These are phyloP conservation scores for Megastigmus dorsalis DNA, from an alignment of 2,888 invertebrate species.

Conservation along the genomic window DNA sequence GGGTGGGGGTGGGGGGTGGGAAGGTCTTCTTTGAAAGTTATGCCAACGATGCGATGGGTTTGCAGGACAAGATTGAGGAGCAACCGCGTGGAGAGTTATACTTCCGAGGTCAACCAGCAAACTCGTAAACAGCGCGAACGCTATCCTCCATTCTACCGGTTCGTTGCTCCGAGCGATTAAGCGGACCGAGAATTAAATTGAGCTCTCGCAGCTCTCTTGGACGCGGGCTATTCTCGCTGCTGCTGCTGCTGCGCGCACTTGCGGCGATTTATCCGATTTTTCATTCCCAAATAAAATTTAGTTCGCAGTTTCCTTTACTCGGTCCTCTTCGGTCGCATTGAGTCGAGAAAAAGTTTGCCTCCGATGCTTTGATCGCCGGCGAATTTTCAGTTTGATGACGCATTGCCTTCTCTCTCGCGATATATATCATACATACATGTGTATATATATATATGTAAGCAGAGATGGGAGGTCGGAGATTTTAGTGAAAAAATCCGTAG, in stretches of 20 bases:
- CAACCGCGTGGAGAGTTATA: conserved; percentile 67
- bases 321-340: too few species aligned
- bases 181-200: conserved; percentile 54
- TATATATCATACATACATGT: too few species aligned
- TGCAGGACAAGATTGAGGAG: conserved; percentile 66
- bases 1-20: conserved; percentile 27
- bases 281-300: too few species aligned
- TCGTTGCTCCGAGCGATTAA: conserved; percentile 50
- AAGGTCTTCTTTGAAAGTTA: conserved; percentile 63
- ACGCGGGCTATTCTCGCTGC: too few species aligned
- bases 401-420: too few species aligned
- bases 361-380: conserved; percentile 27
- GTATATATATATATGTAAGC: conserved; percentile 13
- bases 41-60: conserved; percentile 64
- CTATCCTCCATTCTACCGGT: conserved; percentile 24
- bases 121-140: conserved; percentile 60
- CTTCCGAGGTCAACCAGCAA: conserved; percentile 69
- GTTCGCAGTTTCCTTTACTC: neutral
- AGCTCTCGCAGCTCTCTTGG: too few species aligned
- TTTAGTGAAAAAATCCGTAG: conserved; percentile 71
- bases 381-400: conserved; percentile 25
- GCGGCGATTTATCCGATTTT: too few species aligned
- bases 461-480: conserved; percentile 60
- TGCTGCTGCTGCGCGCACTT: too few species aligned
- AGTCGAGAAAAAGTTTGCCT: neutral